Evolutionary conservation across 2,888 invertebrate species (phyloP).

Genomic region (Helobdella robusta): DNA sequence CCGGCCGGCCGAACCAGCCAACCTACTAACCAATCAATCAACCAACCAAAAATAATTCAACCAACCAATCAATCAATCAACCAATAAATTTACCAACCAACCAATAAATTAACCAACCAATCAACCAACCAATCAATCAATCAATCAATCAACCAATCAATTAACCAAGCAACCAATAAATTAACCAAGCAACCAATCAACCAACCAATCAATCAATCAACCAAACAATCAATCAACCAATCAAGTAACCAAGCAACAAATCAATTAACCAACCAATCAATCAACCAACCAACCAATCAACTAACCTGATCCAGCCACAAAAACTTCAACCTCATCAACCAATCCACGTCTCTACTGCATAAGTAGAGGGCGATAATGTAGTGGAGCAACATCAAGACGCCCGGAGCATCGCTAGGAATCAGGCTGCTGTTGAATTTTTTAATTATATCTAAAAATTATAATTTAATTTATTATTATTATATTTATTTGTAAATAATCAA

Average conservation of each 20-base stretch:
- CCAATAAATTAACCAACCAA: background rate
- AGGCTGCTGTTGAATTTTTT: conserved; percentile 43
- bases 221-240: background rate
- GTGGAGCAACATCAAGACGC: conserved; percentile 63
- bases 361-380: conserved; percentile 72
- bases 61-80: background rate
- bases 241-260: background rate
- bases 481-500: background rate
- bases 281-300: background rate
- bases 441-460: background rate
- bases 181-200: too few species aligned
- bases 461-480: background rate
- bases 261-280: background rate
- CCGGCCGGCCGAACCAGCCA: too few species aligned
- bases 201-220: background rate
- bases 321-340: conserved; percentile 64
- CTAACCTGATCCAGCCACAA: conserved; percentile 53
- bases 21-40: too few species aligned
- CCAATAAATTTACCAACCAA: background rate
- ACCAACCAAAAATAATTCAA: too few species aligned
- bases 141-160: background rate
- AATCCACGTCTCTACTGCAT: conserved; percentile 72
- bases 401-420: conserved; percentile 67
- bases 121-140: background rate
- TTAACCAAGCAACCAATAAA: background rate